Evolutionary conservation across 2,888 invertebrate species (phyloP), one percentile per base, ranked within the genome.

Genomic region (Acanthosepion lycidas): DNA sequence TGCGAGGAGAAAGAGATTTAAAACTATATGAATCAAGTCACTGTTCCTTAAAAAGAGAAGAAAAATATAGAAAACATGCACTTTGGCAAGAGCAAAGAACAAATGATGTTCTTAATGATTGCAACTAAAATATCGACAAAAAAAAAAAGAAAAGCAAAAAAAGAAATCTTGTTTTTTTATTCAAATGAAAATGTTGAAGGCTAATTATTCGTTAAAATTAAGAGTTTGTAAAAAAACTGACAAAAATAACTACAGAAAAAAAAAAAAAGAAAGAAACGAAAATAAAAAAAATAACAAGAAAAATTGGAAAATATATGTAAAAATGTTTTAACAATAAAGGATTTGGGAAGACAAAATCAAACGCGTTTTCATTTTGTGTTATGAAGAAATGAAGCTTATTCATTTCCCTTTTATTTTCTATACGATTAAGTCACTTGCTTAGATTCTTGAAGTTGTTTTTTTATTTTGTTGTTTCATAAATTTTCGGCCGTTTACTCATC

Each of bases 131-230:
- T 33, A 78, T 78, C 78, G 12, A 78, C 12, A 9, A 78, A n/a
- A 33, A n/a, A 78, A 78, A 9, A 78, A n/a, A 33, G 15, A 78
- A 78, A 78, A 18, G 15, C n/a, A 78, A 78, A 78, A 28, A n/a
- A 78, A n/a, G n/a, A 78, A 78, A n/a, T 78, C 78, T 78, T 78
- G 78, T 78, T 78, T 78, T 59, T 78, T 78, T 78, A 78, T 33
- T 78, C n/a, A 15, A 78, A 78, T 78, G 78, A 78, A 78, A 78
- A n/a, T 78, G 78, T 78, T 78, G 78, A 78, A 78, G 33, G 78
- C 78, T 78, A 78, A 78, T 33, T 78, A 78, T 78, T 78, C 78
- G 78, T 78, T 78, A 78, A 78, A 78, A 78, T 15, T 78, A n/a
- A 78, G 78, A 78, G 78, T 78, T 78, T 78, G 78, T 78, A 78